These are phyloP conservation scores for Melospiza melodia DNA, from an alignment of 2,113 vertebrate genomes.

Conservation along the genomic window DNA sequence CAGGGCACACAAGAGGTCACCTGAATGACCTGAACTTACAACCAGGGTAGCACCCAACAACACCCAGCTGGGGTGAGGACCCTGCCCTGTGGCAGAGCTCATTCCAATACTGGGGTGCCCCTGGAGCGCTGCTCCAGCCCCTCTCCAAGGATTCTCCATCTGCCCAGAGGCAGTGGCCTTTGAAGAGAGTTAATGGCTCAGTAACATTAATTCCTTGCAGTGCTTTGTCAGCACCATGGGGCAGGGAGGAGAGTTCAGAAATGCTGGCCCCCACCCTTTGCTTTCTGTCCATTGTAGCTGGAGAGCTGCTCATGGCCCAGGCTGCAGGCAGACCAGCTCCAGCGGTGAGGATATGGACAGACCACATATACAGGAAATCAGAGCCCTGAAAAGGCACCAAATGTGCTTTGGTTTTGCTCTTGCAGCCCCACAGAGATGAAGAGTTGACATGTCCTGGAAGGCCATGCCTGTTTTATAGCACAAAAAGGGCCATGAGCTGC, in stretches of 20 bases:
- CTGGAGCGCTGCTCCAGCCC: background rate
- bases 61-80: background rate
- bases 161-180: background rate
- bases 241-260: background rate
- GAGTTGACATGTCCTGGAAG: background rate
- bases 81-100: background rate
- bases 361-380: background rate
- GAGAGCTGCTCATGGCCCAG: background rate
- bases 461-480: background rate
- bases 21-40: background rate
- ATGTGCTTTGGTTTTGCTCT: background rate
- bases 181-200: background rate
- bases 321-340: background rate
- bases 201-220: background rate
- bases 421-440: background rate
- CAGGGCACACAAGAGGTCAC: background rate
- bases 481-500: background rate
- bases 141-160: background rate
- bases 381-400: background rate
- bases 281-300: background rate
- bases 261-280: background rate
- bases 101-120: fast-evolving
- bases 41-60: background rate
- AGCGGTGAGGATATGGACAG: background rate
- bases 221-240: background rate